Base-by-base conservation (phyloP, 2,113 vertebrate genomes). In the Hippocampus mohnikei region DNA sequence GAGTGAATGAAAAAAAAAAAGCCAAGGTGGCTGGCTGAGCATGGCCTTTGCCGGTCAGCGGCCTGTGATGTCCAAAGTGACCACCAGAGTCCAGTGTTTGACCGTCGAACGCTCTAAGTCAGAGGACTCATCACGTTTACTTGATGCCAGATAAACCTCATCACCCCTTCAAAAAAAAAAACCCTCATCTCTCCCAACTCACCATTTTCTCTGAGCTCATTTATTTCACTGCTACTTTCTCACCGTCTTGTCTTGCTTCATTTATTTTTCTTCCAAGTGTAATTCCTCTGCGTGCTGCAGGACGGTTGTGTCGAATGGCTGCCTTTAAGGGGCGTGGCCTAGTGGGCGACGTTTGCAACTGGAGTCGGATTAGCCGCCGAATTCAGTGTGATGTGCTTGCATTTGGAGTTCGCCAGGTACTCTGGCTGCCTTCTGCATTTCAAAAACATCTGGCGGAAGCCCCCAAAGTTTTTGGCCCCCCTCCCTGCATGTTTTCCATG, bases 1-100 rank as follows among this genome's bases (percentile, higher is more conserved):
- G 33, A 37, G 33, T 37, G 11, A 42, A 42, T 2, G 3, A 42
- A 42, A 42, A 11, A 12, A 12, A 44, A 44, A 44, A 15, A 44
- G 11, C 13, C 11, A 20, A 50, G 21, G 8, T 55, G 13, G 6
- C 27, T 55, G 13, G 6, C 27, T 21, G 8, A 37, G 2, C 16
- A 15, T 27, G 55, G n/a, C 23, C 5, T 11, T 23, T 23, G 27
- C 37, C 46, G 42, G 40, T 44, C 50, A 56, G 60, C 58, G 3
- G 18, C 42, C 7, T 21, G 62, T 1, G 27, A 64, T 67, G 53
- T 46, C 41, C 78, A 50, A 58, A 80, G 58, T 70, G 81, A 84
- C 90, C 90, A 90, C 80, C 83, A 89, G 90, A 83, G 89, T 86
- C 87, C 89, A 88, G 88, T 89, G 77, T 91, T 90, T 84, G 71